phyloP scores from a whole-genome alignment of 2,797 vertebrate genomes.

The Crenuchus spilurus region DNA sequence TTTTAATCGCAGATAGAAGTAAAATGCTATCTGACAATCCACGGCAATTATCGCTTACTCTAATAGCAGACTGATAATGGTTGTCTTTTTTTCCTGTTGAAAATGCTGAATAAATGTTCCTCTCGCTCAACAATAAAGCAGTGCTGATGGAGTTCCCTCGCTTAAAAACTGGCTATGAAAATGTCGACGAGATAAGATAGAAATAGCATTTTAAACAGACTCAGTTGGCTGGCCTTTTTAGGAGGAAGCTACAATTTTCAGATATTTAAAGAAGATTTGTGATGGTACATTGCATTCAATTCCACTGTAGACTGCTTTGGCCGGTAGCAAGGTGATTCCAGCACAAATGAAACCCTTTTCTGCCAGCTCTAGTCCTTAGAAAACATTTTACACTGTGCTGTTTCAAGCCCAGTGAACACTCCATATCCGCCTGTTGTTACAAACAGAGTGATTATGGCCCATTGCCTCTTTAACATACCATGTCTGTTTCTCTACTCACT shows the following conservation, averaged over 20 bases:
- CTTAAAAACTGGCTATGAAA: slow-evolving; percentile 30
- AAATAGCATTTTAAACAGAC: slow-evolving; percentile 29
- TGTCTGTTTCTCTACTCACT: background rate
- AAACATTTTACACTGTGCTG: slow-evolving; percentile 21
- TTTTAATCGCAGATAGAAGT: slow-evolving; percentile 21
- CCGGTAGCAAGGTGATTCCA: slow-evolving; percentile 3
- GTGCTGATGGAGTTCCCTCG: slow-evolving; percentile 3
- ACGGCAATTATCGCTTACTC: slow-evolving; percentile 5
- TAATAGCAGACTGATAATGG: slow-evolving; percentile 14
- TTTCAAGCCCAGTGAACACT: slow-evolving; percentile 41
- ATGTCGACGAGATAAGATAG: slow-evolving; percentile 16
- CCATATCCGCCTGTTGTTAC: slow-evolving; percentile 40
- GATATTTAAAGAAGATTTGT: slow-evolving; percentile 44
- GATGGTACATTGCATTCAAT: slow-evolving; percentile 44
- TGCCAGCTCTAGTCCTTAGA: background rate
- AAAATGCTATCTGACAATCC: slow-evolving; percentile 2
- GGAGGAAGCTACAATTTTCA: slow-evolving; percentile 13
- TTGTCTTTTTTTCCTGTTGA: background rate
- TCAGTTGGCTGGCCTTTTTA: background rate
- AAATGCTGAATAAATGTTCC: slow-evolving; percentile 11
- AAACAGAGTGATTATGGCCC: slow-evolving; percentile 44
- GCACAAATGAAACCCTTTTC: slow-evolving; percentile 22
- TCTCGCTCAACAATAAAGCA: background rate
- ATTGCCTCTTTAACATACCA: slow-evolving; percentile 42
- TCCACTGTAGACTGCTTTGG: slow-evolving; percentile 1